Evolutionary conservation across 2,113 vertebrate genomes (phyloP), one percentile per base, ranked within the genome.

Genomic region (Tupaia chinensis): DNA sequence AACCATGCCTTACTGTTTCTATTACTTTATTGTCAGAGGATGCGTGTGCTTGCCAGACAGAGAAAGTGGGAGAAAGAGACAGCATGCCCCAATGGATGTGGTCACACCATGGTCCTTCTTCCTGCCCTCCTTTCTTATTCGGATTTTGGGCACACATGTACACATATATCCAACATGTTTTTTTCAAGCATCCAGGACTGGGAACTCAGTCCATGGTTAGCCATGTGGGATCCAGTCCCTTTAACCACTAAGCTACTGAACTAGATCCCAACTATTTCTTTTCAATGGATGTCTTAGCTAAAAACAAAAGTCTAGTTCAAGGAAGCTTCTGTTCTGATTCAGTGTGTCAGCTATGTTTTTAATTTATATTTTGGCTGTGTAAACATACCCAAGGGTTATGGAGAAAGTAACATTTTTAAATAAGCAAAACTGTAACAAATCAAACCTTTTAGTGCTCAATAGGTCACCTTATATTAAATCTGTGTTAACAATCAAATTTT

Each of bases 361-460:
- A 88, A 86, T 74, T 88, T 93, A 66, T 34, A 81, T 65, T 84
- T 91, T 92, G 79, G 81, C 25, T 90, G 78, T 54, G 34, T 58
- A 91, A 76, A 84, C 9, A 34, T 65, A 95, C 11, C 23, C 17
- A 22, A 22, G 34, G 73, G 19, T 86, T 58, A 93, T 22, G 14
- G 12, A 91, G 73, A 20, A 94, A 91, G 65, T 70, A 54, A 68
- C 12, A 4, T 83, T 73, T 74, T 78, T 72, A 93, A 86, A 87
- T 88, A 93, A 88, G 73, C 32, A 94, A 92, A 93, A 94, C 7
- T 44, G 7, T 34, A 93, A 81, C 15, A 70, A 93, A 61, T 83
- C 73, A 74, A 97, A 95, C 9, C 29, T 19, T 60, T 65, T 58
- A 60, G 85, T 81, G 87, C 89, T 88, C 53, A 95, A 69, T 79